Percentiles rank a stretch among this genome's conserved stretches.
These are phyloP conservation scores for Ranitomeya variabilis DNA, from an alignment of 2,113 vertebrate genomes.

Conservation along the genomic window DNA sequence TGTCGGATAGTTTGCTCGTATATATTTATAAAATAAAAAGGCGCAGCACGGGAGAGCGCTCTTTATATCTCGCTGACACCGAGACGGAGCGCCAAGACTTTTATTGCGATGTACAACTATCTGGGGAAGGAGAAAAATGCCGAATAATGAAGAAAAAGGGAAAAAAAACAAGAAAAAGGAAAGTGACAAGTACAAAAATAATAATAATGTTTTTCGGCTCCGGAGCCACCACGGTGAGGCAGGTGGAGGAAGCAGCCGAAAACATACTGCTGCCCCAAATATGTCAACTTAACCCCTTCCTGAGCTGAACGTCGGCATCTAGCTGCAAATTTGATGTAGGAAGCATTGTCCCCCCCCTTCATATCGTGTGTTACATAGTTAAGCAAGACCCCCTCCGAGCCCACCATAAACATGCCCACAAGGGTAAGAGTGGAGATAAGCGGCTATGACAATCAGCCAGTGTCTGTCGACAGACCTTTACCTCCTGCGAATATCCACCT, in stretches of 20 bases:
- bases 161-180: not conserved
- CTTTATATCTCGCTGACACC: conserved; percentile 21
- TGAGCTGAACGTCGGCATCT: too few relatives aligned
- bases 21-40: conserved; percentile 26
- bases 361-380: too few relatives aligned
- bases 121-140: conserved; percentile 27
- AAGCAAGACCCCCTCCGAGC: not conserved
- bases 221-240: not conserved
- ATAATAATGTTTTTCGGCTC: conserved; percentile 1
- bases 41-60: not conserved
- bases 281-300: not conserved
- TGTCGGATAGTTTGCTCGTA: conserved; percentile 25
- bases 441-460: too few relatives aligned
- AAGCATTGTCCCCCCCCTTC: too few relatives aligned
- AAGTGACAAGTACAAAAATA: conserved; percentile 20
- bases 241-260: not conserved
- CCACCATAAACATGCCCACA: not conserved
- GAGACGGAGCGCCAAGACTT: conserved; percentile 20
- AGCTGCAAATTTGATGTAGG: too few relatives aligned
- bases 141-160: not conserved
- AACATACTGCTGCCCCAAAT: not conserved
- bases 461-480: too few relatives aligned
- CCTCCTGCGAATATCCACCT: too few relatives aligned
- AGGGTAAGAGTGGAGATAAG: too few relatives aligned
- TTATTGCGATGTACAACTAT: conserved; percentile 51